Conservation (phyloP, 2,113 vertebrate species). For the Todiramphus saurophagus region DNA sequence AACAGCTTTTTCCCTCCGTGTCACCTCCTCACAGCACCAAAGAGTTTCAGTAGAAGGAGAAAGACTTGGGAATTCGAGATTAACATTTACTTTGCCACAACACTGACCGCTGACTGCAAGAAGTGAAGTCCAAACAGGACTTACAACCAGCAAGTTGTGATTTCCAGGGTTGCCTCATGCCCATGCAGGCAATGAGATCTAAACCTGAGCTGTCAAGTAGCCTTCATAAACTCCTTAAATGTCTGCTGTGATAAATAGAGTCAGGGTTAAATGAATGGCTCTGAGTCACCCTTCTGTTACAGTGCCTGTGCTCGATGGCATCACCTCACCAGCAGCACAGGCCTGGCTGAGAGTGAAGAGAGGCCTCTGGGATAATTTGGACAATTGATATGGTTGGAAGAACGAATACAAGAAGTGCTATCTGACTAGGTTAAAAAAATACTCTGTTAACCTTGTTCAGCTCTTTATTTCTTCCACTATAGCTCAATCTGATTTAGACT, state of each 20-base stretch:
- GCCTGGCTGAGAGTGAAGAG: background rate
- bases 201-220: background rate
- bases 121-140: background rate
- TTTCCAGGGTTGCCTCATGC: background rate
- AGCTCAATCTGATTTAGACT: background rate
- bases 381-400: background rate
- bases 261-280: background rate
- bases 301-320: background rate
- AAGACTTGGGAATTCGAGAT: background rate
- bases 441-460: background rate
- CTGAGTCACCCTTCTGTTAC: background rate
- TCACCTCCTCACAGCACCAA: background rate
- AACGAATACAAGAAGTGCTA: background rate
- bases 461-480: background rate
- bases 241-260: background rate
- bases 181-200: background rate
- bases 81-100: background rate
- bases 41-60: background rate
- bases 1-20: background rate
- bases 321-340: background rate
- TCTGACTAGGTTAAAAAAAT: background rate
- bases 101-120: background rate
- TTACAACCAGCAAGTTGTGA: background rate
- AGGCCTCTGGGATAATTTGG: background rate
- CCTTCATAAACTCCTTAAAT: background rate